phyloP scores from a whole-genome alignment of 2,113 vertebrate species.

The Sciurus niger region DNA sequence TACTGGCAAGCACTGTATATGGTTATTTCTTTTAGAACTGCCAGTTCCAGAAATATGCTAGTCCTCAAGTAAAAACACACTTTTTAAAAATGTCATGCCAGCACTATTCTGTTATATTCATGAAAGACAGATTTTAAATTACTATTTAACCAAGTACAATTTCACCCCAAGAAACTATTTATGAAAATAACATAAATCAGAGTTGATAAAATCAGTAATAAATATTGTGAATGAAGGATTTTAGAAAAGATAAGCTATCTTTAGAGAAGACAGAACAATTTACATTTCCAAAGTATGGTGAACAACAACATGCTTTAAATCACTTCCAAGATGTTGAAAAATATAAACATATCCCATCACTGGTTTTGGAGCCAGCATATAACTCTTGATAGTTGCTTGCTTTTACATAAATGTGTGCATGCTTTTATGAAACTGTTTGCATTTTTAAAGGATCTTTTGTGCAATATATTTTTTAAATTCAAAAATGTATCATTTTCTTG shows the following conservation, averaged over 20 bases:
- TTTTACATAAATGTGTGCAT: neutral
- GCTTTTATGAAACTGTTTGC: neutral
- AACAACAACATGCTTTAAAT: slow-evolving; percentile 69
- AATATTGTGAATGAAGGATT: slow-evolving; percentile 74
- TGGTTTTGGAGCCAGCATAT: slow-evolving; percentile 49
- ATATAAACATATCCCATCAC: slow-evolving; percentile 68
- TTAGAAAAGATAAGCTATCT: slow-evolving; percentile 72
- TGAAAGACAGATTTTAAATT: slow-evolving; percentile 76
- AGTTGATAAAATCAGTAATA: slow-evolving; percentile 76
- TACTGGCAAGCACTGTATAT: slow-evolving; percentile 63
- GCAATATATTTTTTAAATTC: slow-evolving; percentile 21
- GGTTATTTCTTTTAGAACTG: slow-evolving; percentile 73
- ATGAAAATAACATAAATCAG: slow-evolving; percentile 80
- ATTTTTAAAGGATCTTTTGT: slow-evolving; percentile 18
- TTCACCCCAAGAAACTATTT: slow-evolving; percentile 76
- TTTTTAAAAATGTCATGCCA: slow-evolving; percentile 66
- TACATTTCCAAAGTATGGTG: slow-evolving; percentile 61
- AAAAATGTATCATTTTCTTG: slow-evolving; percentile 50
- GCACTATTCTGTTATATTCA: slow-evolving; percentile 44
- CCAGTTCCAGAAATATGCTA: slow-evolving; percentile 72
- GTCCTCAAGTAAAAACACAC: slow-evolving; percentile 73
- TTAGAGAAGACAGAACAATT: slow-evolving; percentile 70
- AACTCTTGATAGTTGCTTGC: neutral
- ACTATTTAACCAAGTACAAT: slow-evolving; percentile 64
- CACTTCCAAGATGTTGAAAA: slow-evolving; percentile 64